Evolutionary conservation across 2,797 vertebrate species (phyloP).

Genomic region (Pseudochirops cupreus): DNA sequence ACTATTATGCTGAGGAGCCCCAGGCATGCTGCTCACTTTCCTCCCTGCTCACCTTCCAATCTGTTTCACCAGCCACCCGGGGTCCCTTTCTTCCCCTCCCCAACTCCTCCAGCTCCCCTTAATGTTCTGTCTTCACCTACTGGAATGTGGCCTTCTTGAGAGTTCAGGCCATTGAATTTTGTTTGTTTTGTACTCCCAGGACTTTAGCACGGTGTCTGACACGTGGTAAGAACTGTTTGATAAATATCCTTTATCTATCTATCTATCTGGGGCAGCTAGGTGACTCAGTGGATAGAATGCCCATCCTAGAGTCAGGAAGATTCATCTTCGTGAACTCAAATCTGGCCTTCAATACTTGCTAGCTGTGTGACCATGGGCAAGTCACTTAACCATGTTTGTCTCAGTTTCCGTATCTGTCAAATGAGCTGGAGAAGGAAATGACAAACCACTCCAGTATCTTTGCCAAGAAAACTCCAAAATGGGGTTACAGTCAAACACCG

Average conservation of each 20-base stretch:
- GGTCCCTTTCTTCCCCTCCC: neutral
- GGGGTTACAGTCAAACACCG: neutral
- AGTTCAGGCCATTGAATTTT: neutral
- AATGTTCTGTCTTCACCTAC: neutral
- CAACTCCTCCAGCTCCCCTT: neutral
- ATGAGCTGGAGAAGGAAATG: neutral
- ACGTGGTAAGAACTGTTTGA: neutral
- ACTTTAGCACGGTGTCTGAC: neutral
- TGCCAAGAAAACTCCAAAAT: neutral
- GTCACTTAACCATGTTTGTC: neutral
- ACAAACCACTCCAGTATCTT: too few relatives aligned
- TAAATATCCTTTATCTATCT: neutral
- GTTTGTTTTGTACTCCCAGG: neutral
- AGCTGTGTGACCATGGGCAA: neutral
- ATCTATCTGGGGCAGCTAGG: neutral
- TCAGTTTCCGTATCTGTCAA: neutral
- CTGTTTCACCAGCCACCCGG: neutral
- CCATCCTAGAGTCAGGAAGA: neutral
- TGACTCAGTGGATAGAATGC: neutral
- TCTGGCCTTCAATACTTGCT: neutral
- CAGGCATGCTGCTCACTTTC: neutral
- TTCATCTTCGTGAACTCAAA: neutral
- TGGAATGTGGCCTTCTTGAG: neutral
- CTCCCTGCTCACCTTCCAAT: neutral
- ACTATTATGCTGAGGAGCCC: neutral